Base-by-base conservation (phyloP, 2,797 vertebrate species). In the Sus cebifrons region DNA sequence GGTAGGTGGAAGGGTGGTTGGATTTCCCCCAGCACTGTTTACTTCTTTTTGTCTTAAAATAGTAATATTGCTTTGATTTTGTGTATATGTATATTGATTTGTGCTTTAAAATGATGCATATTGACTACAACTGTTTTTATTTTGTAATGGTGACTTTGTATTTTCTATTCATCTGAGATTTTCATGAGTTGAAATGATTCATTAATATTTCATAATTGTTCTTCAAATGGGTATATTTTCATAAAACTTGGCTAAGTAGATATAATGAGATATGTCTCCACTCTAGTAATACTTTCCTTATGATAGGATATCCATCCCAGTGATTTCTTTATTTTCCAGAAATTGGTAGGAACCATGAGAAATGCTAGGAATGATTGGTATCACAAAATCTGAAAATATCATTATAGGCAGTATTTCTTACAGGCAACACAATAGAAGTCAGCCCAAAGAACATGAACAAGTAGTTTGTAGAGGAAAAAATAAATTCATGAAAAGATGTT, bases 401-500 rank as follows among this genome's bases (percentile, higher is more conserved):
- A 91, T 82, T 44, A 94, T 10, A 73, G 56, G 18, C 36, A 95
- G 70, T 92, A 90, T 85, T 88, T 96, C 13, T 84, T 89, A 81
- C 6, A 68, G 18, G 36, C 78, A 83, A 83, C 71, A 91, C 29
- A 73, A 36, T 25, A 86, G 86, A 94, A 95, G 78, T 94, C 65
- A 56, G 13, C 27, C 23, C 70, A 89, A 91, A 79, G 23, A 21
- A 36, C 23, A 27, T 62, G 14, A 90, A 82, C 21, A 79, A 58
- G 16, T 12, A 82, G 40, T 83, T 91, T 93, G 4, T 44, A 86
- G 23, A 86, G 44, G 27, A 27, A 79, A 86, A 82, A 84, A 62
- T 49, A 67, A 82, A 44, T 40, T n/a, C 49, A 54, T 87, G 54
- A 83, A 70, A 75, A 91, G 62, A 70, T 10, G 29, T 79, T 93